Evolutionary conservation across 2,888 invertebrate species (phyloP), one percentile per base, ranked within the genome.

Genomic region (Strigamia crassipes): DNA sequence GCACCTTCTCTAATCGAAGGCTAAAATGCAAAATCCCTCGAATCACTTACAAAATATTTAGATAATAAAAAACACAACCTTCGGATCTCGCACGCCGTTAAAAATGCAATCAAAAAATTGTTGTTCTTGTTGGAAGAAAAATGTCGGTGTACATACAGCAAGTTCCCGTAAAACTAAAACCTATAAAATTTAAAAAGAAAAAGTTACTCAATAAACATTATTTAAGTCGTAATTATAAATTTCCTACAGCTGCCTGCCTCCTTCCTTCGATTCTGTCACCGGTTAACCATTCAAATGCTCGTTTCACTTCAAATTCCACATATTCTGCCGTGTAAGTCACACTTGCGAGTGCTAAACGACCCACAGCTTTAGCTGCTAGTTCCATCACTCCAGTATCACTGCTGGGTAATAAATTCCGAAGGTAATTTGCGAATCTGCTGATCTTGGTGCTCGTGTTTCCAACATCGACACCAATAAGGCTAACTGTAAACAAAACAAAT

Each of bases 291-390:
- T 99, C 99, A 87, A 97, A 94, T 0, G 98, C 96, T 86, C 95
- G 91, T 87, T 96, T 96, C 1, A 98, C 96, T 89, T 98, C 97
- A 89, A 97, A 97, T 86, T 98, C 97, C n/a, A 99, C 97, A 87
- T 97, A 97, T 87, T 97, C 97, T 0, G 96, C 95, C 41, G 97
- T 94, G 87, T 96, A 96, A 0, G 96, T 96, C 15, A 97, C 97
- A 9, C 89, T 89, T 0, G 89, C 87, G 27, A 96, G 91, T 1
- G 97, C 97, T 81, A 99, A 89, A 85, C 95, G 94, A 0, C 97
- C 98, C 84, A 99, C 93, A 5, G 98, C 97, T 87, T 96, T 95
- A 1, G 98, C 97, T 4, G 97, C 96, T 85, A 98, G 90, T 89
- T 98, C 97, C 95, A 98, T 97, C 0, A 98, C 96, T 18, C 93